A percentile compares a stretch with the other conserved stretches of the same genome.
Evolutionary conservation across 2,888 invertebrate species (phyloP).

Genomic region (Brenthis hecate): DNA sequence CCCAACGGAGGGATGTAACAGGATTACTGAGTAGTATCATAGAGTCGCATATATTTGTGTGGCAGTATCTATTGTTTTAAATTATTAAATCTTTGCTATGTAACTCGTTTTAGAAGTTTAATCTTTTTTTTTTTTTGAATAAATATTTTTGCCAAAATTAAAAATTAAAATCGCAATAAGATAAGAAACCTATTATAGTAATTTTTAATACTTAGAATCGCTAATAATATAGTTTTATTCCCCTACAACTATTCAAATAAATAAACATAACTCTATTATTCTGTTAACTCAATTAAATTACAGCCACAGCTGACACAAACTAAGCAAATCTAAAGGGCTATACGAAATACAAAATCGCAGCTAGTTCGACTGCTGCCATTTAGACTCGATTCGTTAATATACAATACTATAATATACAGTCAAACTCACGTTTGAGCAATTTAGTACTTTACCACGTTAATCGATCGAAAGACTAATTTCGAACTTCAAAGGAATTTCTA

Average conservation of each 20-base stretch:
- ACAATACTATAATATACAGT: constrained; percentile 26
- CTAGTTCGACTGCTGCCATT: constrained; percentile 18
- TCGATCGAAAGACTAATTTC: constrained; percentile 20
- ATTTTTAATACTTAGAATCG: no score
- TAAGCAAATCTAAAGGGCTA: constrained; percentile 27
- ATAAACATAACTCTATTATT: constrained; percentile 13
- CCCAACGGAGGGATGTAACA: constrained; percentile 46
- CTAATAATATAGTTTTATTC: background rate
- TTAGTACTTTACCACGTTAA: constrained; percentile 17
- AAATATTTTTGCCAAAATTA: no score
- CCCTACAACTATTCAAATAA: background rate
- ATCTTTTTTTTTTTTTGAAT: no score
- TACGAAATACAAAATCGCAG: constrained; percentile 22
- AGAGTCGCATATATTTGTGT: constrained; percentile 18
- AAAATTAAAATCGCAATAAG: no score
- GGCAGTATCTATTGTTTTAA: background rate
- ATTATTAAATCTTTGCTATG: background rate
- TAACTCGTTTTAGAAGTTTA: background rate
- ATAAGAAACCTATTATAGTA: no score
- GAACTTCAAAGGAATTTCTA: constrained; percentile 11
- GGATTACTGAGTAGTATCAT: constrained; percentile 40
- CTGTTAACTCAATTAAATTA: constrained; percentile 25
- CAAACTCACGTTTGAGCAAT: constrained; percentile 24
- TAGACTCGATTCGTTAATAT: constrained; percentile 17
- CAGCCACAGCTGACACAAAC: constrained; percentile 23